Evolutionary conservation across 2,113 vertebrate species (phyloP).

Genomic region (Archocentrus centrarchus): DNA sequence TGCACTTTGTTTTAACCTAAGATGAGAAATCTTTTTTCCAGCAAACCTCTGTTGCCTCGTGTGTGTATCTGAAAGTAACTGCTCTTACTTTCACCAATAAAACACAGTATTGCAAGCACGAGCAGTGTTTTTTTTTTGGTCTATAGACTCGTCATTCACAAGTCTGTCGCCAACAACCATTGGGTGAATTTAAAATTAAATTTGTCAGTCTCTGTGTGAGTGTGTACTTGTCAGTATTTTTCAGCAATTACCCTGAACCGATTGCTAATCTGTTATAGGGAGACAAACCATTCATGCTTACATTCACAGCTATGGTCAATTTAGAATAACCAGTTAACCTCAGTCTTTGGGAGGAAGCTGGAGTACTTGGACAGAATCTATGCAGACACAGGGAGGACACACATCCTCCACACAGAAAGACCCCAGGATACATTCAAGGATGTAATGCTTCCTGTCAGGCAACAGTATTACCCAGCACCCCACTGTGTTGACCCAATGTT

Average conservation of each 20-base stretch:
- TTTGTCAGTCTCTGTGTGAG: neutral
- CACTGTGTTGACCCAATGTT: neutral
- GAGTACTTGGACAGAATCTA: neutral
- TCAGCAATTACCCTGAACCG: no score
- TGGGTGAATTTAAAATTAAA: neutral
- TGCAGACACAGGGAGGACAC: neutral
- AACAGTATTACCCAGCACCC: neutral
- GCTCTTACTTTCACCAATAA: conserved; percentile 27
- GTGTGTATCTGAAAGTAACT: conserved; percentile 21
- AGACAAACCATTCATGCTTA: neutral
- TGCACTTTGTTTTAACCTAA: conserved; percentile 24
- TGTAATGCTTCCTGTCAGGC: neutral
- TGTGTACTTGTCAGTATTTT: no score
- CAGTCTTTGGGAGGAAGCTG: neutral
- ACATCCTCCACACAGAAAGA: neutral
- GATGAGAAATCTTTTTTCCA: neutral
- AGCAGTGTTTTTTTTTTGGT: neutral
- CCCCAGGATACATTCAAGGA: neutral
- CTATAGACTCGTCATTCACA: neutral
- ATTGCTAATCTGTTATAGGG: no score
- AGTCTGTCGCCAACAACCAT: neutral
- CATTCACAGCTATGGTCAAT: neutral
- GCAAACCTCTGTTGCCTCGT: neutral
- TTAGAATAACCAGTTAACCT: neutral
- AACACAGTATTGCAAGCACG: neutral